Base-by-base conservation (phyloP, 2,113 vertebrate genomes). In the Phyllostomus hastatus region DNA sequence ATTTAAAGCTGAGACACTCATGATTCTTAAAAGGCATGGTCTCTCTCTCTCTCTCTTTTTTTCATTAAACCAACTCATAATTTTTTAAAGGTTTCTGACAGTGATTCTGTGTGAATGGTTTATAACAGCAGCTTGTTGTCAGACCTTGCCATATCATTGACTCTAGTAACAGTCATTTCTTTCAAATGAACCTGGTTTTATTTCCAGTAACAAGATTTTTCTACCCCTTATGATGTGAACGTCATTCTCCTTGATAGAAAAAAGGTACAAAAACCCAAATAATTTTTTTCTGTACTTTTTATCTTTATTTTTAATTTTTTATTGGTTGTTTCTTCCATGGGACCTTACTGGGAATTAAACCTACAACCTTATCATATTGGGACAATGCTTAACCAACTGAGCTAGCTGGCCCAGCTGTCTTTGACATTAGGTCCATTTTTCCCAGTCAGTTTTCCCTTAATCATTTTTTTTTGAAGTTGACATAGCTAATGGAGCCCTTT, bases 151-250 rank as follows among this genome's bases (percentile, higher is more conserved):
- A 90, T 90, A 88, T 54, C 80, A 83, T 14, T 81, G 43, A 96
- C 92, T 88, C 33, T 59, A 67, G 64, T 31, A 26, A 76, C 38
- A 83, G 81, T n/a, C 26, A 90, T 76, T 90, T 95, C 46, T 90
- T 95, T 94, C 35, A 67, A 94, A 92, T 76, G 10, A 96, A 61
- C 38, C 3, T 57, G 41, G 11, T 76, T 95, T 95, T 1, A 94
- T 73, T 96, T 92, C 41, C 54, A 87, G 33, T 80, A 89, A 88
- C 8, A 90, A 89, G 11, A 66, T 72, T 95, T 93, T 91, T 81
- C 14, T 83, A 33, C 4, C 31, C 24, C 26, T 95, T 81, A 31
- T 52, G 82, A 78, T 24, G 12, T 90, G 24, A 88, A n/a, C 17
- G 67, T 67, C 2, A 50, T 82, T 86, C 16, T 91, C 28, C 48